These are phyloP conservation scores for Bugula neritina DNA, from an alignment of 2,888 invertebrate species.

Conservation along the genomic window DNA sequence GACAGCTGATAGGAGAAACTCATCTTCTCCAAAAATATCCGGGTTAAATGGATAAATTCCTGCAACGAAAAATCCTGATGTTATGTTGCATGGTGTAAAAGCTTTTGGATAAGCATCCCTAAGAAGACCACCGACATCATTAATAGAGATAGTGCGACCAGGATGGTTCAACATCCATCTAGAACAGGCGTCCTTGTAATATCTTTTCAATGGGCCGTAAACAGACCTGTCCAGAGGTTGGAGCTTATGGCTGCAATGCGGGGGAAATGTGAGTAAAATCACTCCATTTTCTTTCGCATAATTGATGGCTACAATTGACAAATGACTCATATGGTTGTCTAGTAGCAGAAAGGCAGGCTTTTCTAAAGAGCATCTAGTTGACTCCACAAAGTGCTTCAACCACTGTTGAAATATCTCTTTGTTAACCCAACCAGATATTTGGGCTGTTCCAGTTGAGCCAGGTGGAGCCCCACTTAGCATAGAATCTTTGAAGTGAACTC, in stretches of 20 bases:
- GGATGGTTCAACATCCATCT: constrained; percentile 25
- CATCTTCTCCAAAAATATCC: constrained; percentile 5
- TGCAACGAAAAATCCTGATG: constrained; percentile 7
- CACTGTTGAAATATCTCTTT: neutral
- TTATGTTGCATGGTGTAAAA: neutral
- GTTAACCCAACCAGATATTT: neutral
- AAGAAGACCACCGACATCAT: neutral
- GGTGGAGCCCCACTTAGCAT: neutral
- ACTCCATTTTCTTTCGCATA: constrained; percentile 12
- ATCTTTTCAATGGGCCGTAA: constrained; percentile 19
- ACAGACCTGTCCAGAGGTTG: constrained; percentile 25
- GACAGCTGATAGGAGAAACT: neutral
- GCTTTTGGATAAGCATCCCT: constrained; percentile 11
- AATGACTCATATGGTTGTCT: neutral
- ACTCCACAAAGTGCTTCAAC: neutral
- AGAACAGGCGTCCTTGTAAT: neutral
- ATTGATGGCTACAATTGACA: neutral
- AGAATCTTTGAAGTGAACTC: neutral
- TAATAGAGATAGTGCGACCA: constrained; percentile 10
- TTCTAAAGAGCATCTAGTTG: neutral
- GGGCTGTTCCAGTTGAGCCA: neutral
- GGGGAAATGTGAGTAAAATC: constrained; percentile 27
- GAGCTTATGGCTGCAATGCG: too few relatives aligned
- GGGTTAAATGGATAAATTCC: constrained; percentile 25
- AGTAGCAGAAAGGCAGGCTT: neutral